Percentiles rank a stretch among this genome's conserved stretches.
These are phyloP conservation scores for Nezara viridula DNA, from an alignment of 2,888 invertebrate genomes.

Conservation along the genomic window DNA sequence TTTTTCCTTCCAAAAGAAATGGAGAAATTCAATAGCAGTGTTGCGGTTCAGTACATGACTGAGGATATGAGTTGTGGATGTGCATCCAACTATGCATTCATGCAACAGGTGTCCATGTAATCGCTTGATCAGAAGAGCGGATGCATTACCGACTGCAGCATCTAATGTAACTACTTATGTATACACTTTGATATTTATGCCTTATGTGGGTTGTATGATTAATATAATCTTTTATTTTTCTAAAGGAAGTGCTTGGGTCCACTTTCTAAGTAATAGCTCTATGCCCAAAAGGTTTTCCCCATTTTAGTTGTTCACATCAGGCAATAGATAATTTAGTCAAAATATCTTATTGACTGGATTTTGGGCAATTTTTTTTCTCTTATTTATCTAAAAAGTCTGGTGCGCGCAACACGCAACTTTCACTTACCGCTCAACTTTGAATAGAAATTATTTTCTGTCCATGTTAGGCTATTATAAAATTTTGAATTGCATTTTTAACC, in stretches of 20 bases:
- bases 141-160: background rate
- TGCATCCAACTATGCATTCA: background rate
- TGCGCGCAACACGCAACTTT: too few relatives aligned
- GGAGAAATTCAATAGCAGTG: background rate
- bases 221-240: background rate
- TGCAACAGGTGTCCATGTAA: background rate
- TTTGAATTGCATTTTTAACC: too few relatives aligned
- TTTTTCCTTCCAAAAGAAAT: background rate
- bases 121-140: background rate
- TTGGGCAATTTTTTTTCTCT: too few relatives aligned
- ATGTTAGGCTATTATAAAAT: too few relatives aligned
- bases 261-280: background rate
- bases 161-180: background rate
- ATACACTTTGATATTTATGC: background rate
- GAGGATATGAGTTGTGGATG: background rate
- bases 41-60: background rate
- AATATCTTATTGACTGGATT: background rate
- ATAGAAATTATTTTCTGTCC: too few relatives aligned
- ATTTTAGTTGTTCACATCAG: background rate
- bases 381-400: too few relatives aligned
- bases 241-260: background rate
- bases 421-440: too few relatives aligned
- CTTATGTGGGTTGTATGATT: background rate
- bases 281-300: background rate
- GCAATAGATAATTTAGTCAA: background rate